Percentiles rank a stretch among this genome's conserved stretches.
phyloP scores from a whole-genome alignment of 2,797 vertebrate genomes.

The Coilia nasus region DNA sequence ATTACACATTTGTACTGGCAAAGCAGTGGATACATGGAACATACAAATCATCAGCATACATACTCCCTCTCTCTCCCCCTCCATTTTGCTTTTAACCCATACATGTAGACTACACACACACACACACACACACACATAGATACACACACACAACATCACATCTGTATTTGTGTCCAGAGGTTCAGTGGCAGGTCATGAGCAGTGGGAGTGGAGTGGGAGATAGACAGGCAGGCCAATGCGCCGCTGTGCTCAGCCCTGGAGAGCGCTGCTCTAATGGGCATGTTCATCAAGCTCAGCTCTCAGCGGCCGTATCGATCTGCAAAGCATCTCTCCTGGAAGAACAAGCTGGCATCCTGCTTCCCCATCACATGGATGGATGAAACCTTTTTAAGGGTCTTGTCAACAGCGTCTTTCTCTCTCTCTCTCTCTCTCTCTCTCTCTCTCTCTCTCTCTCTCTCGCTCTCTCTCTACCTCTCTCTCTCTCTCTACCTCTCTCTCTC shows the following conservation, averaged over 20 bases:
- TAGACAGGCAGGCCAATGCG: neutral
- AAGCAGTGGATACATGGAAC: too few species aligned
- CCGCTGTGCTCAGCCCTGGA: neutral
- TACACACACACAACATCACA: too few species aligned
- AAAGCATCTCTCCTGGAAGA: conserved; percentile 1
- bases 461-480: neutral
- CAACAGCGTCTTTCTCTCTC: neutral
- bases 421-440: neutral
- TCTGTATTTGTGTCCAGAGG: too few species aligned
- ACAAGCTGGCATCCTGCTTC: conserved; percentile 15
- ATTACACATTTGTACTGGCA: too few species aligned
- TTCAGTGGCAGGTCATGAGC: too few species aligned
- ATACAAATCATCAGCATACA: too few species aligned
- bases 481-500: neutral
- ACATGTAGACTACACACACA: too few species aligned
- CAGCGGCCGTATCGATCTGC: neutral
- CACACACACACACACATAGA: too few species aligned
- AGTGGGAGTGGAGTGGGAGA: neutral
- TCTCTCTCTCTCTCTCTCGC: neutral
- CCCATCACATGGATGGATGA: conserved; percentile 9
- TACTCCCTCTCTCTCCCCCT: too few species aligned
- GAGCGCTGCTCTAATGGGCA: conserved; percentile 8
- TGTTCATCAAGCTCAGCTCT: conserved; percentile 20
- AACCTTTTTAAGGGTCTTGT: conserved; percentile 14
- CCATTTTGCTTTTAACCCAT: too few species aligned